Percentiles rank a stretch among this genome's conserved stretches.
Evolutionary conservation across 2,888 invertebrate genomes (phyloP).

Genomic region (Clistopyga incitator): DNA sequence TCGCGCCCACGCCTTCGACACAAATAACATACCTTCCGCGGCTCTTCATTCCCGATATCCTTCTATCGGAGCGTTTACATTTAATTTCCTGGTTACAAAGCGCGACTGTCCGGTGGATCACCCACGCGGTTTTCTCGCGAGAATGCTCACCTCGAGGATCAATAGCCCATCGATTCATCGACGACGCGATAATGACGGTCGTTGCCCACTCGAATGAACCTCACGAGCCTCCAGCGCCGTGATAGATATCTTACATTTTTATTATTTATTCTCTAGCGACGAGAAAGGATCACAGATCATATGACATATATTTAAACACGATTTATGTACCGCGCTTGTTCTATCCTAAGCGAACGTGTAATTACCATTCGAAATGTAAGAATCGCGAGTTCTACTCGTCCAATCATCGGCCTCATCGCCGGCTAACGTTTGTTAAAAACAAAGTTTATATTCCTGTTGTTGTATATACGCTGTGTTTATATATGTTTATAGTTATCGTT

Average conservation of each 20-base stretch:
- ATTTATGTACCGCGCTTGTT: constrained; percentile 52
- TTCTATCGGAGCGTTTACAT: constrained; percentile 71
- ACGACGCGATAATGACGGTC: constrained; percentile 68
- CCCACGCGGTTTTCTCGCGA: constrained; percentile 71
- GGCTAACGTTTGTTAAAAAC: constrained; percentile 30
- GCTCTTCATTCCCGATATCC: constrained; percentile 53
- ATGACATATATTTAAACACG: constrained; percentile 57
- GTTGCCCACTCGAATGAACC: constrained; percentile 15
- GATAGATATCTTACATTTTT: constrained; percentile 51
- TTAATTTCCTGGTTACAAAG: constrained; percentile 71
- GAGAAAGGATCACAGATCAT: constrained; percentile 44
- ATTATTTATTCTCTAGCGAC: constrained; percentile 21
- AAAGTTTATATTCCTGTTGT: constrained; percentile 27
- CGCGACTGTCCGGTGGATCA: constrained; percentile 70
- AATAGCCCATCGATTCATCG: constrained; percentile 69
- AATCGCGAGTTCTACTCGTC: constrained; percentile 49
- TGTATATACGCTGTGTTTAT: constrained; percentile 2
- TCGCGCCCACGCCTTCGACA: constrained; percentile 67
- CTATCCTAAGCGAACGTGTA: constrained; percentile 44
- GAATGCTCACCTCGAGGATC: constrained; percentile 64
- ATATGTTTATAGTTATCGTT: too few species aligned
- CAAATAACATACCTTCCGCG: constrained; percentile 59
- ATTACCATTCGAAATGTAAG: constrained; percentile 53
- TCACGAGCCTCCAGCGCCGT: constrained; percentile 48
- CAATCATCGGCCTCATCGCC: constrained; percentile 62